Evolutionary conservation across 2,797 vertebrate species (phyloP).

Genomic region (Lepus oiostolus): DNA sequence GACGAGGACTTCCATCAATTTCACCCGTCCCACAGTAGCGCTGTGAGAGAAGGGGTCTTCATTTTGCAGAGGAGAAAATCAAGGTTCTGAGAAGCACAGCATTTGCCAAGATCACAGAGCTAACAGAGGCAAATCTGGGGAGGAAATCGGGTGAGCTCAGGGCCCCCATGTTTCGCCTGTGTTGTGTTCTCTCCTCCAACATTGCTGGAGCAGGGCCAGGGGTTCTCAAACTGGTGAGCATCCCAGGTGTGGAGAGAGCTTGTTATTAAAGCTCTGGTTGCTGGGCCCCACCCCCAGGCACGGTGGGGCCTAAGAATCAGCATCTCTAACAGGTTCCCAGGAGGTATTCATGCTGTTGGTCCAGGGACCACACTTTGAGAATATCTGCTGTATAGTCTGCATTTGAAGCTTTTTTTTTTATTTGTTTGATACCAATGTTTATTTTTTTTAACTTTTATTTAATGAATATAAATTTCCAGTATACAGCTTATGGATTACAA

Average conservation of each 20-base stretch:
- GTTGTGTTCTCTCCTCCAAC: background rate
- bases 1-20: background rate
- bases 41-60: background rate
- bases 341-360: background rate
- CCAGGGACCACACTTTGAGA: background rate
- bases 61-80: constrained; percentile 5
- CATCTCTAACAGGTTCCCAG: constrained; percentile 10
- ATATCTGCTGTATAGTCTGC: background rate
- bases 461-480: too few relatives aligned
- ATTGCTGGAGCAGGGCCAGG: background rate
- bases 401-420: background rate
- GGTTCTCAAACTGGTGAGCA: background rate
- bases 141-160: background rate
- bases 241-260: background rate
- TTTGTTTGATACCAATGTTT: too few relatives aligned
- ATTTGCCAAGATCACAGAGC: background rate
- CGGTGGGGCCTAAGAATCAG: background rate
- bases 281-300: background rate
- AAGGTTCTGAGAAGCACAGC: background rate
- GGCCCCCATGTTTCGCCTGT: background rate
- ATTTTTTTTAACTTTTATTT: too few relatives aligned
- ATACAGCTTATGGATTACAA: too few relatives aligned
- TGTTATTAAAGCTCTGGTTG: background rate
- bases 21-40: background rate
- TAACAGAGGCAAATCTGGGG: background rate